Evolutionary conservation across 1,140 invertebrate genomes (phyloP).

Genomic region (Mycetomoellerius zeteki): DNA sequence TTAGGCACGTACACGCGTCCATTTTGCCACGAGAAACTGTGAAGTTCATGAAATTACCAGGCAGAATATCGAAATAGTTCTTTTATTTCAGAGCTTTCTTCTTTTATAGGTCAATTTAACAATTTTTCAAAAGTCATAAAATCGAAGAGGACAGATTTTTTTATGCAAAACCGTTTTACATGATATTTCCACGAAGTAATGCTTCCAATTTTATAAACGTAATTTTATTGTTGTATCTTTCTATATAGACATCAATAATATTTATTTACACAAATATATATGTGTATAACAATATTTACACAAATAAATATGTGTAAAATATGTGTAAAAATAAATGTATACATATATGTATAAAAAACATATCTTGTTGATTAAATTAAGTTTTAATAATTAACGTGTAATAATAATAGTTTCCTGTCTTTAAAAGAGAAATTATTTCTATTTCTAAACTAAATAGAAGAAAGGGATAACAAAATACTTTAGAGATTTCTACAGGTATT

Average conservation of each 20-base stretch:
- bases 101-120: not conserved
- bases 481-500: too few species aligned
- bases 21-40: not conserved
- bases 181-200: not conserved
- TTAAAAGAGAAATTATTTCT: not conserved
- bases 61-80: not conserved
- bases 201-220: not conserved
- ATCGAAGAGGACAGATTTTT: not conserved
- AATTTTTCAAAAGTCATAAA: not conserved
- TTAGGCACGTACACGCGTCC: conserved; percentile 4
- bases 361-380: not conserved
- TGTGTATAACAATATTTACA: too few species aligned
- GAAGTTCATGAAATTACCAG: conserved; percentile 22
- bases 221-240: not conserved
- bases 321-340: not conserved
- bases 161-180: not conserved
- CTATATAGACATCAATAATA: not conserved
- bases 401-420: not conserved
- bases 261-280: not conserved
- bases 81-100: not conserved
- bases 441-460: not conserved
- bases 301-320: not conserved
- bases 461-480: too few species aligned
- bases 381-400: not conserved
- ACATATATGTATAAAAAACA: not conserved